Evolutionary conservation across 2,797 vertebrate species (phyloP), one percentile per base, ranked within the genome.

Genomic region (Eulemur albifrons): DNA sequence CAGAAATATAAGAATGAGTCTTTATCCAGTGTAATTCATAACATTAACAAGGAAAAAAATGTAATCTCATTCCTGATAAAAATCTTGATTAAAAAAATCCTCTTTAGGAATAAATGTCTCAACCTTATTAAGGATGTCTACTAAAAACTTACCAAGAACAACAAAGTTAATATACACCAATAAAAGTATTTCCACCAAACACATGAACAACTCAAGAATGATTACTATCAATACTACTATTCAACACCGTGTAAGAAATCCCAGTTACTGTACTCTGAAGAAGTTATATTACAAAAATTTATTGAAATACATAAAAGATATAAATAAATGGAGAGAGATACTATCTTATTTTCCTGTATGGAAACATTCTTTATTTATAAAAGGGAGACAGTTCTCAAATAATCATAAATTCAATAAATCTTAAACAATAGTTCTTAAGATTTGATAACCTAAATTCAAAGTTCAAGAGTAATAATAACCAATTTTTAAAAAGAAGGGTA

Each of bases 351-450:
- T 81, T 94, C 72, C 35, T 90, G 1, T 48, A 81, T 72, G 54
- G 5, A 50, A 95, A 93, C 2, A 77, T 27, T 88, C 73, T 27
- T 73, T 65, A 90, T 11, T 96, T 20, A 80, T 83, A 91, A 88
- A 93, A 93, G 32, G 45, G 76, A 63, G 17, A 89, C 11, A 82
- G 54, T 93, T 65, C 48, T 88, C 77, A 84, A 93, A 85, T 45
- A 93, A 91, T 88, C 40, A 82, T 77, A 88, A 92, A 84, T 88
- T 80, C 35, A 85, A 11, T 70, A 96, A 90, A 94, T 93, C 38
- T 30, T 40, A 65, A 93, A 20, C 12, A 75, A 89, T 38, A 88
- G 43, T 94, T 94, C 73, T 59, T 83, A 81, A 40, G 4, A 94
- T 57, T 57, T 94, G 65, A 63, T 57, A 75, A 73, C 48, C 18